Base-by-base conservation (phyloP, 2,888 invertebrate genomes). In the Plemyria rubiginata region DNA sequence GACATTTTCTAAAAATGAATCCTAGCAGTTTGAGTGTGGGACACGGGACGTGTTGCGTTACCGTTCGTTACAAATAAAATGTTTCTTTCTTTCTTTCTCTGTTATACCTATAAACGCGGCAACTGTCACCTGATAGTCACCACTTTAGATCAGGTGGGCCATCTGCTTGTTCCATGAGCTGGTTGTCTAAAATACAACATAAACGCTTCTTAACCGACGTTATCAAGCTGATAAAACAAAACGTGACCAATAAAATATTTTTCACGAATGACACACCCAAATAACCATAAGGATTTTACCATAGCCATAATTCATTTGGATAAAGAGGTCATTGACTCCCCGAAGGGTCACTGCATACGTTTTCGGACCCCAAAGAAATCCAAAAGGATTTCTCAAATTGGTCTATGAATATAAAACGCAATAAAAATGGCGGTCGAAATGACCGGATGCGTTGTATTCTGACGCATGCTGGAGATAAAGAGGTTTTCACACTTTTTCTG, bases 351-450 rank as follows among this genome's bases (percentile, higher is more conserved):
- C 52, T 63, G 46, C 66, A 68, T 71, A 67, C 62, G 65, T 61
- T 71, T 38, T 56, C 52, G 53, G 60, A 63, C 55, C 72, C 74
- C 67, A 51, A 56, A 67, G 65, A 67, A 63, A 60, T 61, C 67
- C 52, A 51, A 66, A 82, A 84, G 85, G 84, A 88, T 88, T 86
- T 87, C 79, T 77, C 81, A 86, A 88, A 90, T 88, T 84, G 86
- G 85, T 82, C 86, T 79, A 90, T 90, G 91, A 90, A 92, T 91
- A 91, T 87, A 86, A 90, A 90, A 87, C 85, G 85, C 82, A 76
- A 90, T 90, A 87, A 86, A 55, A 89, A 88, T 88, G 80, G 85
- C 80, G 81, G 82, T 81, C 84, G 75, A 86, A 86, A 86, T 85
- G 78, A 80, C 81, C 82, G 84, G 85, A 88, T 88, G 88, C 87